Conservation (phyloP, 2,888 invertebrate species). For the Coecobrya sp. region DNA sequence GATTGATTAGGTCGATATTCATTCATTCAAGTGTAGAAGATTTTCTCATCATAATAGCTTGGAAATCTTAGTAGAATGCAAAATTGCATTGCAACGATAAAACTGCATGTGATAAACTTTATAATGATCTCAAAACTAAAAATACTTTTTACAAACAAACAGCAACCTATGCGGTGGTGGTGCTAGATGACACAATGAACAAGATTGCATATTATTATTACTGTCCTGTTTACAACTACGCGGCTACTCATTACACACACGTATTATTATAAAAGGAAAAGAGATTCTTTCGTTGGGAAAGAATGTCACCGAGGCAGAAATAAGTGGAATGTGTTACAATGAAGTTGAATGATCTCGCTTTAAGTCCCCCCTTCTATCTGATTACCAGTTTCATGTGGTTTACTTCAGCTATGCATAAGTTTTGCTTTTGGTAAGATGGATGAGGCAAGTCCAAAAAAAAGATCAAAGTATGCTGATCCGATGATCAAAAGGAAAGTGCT, state of each 20-base stretch:
- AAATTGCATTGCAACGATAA: no score
- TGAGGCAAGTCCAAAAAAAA: slow-evolving; percentile 4
- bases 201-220: background rate
- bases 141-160: background rate
- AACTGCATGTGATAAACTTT: background rate
- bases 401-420: background rate
- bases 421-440: background rate
- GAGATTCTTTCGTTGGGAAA: background rate
- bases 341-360: no score
- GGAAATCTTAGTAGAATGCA: background rate
- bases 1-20: background rate
- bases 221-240: background rate
- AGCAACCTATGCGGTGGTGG: background rate
- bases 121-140: background rate
- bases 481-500: background rate
- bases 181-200: slow-evolving; percentile 13
- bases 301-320: no score
- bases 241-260: background rate
- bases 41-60: background rate
- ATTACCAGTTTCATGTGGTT: slow-evolving; percentile 14
- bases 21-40: background rate
- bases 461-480: slow-evolving; percentile 15
- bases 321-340: no score
- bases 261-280: background rate
- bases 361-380: background rate